Base-by-base conservation (phyloP, 2,888 invertebrate genomes). In the Drosophila dives region DNA sequence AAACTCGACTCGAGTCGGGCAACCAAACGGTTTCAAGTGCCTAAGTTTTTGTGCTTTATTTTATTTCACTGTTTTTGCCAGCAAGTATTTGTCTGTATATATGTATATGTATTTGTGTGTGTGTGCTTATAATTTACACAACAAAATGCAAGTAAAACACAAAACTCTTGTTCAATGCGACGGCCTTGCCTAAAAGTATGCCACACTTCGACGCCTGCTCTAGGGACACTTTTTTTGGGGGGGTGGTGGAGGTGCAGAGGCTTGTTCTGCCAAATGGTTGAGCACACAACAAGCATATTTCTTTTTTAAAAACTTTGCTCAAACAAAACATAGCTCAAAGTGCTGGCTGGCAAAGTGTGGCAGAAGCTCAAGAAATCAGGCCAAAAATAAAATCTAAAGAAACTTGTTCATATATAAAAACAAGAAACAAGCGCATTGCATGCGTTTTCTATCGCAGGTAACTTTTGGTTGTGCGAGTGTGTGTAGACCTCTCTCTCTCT, bases 21-120 rank as follows among this genome's bases (percentile, higher is more conserved):
- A 65, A 62, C 23, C 53, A 56, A 56, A 53, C 48, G 55, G 51
- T 63, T 62, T 60, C 78, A 78, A 81, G 71, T 78, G 81, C 72
- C 76, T 26, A 81, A 79, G 68, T 81, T 81, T 80, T 66, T 68
- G 65, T 81, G 69, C 55, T 81, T 80, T 67, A 64, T 80, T 78
- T 80, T 79, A 77, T 77, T 67, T 59, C 38, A 64, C 33, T 74
- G 62, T 64, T 60, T 53, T 63, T 72, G 75, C 36, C 64, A 61
- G 74, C 48, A 64, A 65, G 62, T 75, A 63, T 69, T 62, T 64
- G 62, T 63, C 45, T 23, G 15, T 45, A 15, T 23, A 8, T 45
- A 15, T 45, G 3, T 12, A 8, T 45, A 3, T 45, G 7, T 45
- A 3, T 45, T 3, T 23, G 3, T 45, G 23, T 23, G 6, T 34